These are phyloP conservation scores for Sisyra terminalis DNA, from an alignment of 2,888 invertebrate species.

Conservation along the genomic window DNA sequence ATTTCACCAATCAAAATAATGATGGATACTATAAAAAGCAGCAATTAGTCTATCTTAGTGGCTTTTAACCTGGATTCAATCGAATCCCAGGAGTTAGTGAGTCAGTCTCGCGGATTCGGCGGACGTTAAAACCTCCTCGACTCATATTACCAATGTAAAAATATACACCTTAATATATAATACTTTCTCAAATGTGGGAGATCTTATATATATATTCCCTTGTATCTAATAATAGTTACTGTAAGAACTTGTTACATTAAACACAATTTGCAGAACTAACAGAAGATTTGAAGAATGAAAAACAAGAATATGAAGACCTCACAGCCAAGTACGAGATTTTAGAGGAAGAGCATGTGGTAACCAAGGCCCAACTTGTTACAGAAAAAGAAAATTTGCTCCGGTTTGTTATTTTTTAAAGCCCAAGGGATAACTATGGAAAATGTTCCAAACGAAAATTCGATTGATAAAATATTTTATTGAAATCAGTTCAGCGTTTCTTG, in stretches of 20 bases:
- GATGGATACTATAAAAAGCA: too few species aligned
- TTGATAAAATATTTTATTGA: neutral
- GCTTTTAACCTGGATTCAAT: too few species aligned
- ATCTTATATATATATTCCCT: conserved; percentile 1
- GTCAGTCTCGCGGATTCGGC: too few species aligned
- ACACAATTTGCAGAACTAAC: conserved; percentile 40
- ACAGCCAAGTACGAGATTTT: conserved; percentile 69
- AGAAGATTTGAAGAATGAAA: conserved; percentile 44
- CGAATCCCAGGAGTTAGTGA: too few species aligned
- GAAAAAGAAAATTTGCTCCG: conserved; percentile 50
- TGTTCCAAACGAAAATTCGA: neutral
- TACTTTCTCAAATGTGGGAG: too few species aligned
- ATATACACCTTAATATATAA: neutral
- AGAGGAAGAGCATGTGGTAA: conserved; percentile 70
- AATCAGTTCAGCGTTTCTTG: neutral
- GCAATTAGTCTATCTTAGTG: too few species aligned
- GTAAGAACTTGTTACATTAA: neutral
- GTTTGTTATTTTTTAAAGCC: too few species aligned
- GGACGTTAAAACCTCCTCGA: too few species aligned
- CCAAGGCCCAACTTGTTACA: conserved; percentile 63
- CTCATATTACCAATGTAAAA: too few species aligned
- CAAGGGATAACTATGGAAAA: neutral
- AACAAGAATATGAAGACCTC: conserved; percentile 61
- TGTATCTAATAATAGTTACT: neutral
- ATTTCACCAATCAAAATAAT: too few species aligned